Base-by-base conservation (phyloP, 2,888 invertebrate species). In the Leptinotarsa juncta region DNA sequence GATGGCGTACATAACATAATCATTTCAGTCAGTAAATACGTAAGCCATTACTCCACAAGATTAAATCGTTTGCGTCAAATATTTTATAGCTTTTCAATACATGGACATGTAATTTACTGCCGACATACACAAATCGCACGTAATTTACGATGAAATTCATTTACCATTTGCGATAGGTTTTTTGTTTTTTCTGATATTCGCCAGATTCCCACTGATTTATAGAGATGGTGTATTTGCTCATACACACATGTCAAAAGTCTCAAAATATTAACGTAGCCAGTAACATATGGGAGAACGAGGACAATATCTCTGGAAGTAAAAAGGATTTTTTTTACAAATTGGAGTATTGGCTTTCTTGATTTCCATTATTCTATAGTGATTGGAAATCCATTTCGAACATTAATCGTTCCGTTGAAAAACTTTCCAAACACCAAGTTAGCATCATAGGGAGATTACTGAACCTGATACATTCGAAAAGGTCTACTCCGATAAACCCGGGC, bases 21-120 rank as follows among this genome's bases (percentile, higher is more conserved):
- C 60, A 69, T 74, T 74, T 73, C 71, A 70, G 67, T 23, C 23
- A 70, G 72, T 74, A 72, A 78, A 73, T 78, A 71, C 76, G 67
- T 72, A 65, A 68, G 71, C 76, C 73, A 71, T 76, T 72, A 77
- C 77, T 79, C 77, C 73, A 70, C 67, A 72, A 81, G 82, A 83
- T 83, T 83, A 82, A 83, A 83, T 82, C 80, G 79, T 82, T 79
- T 78, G 77, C 79, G 80, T 82, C 82, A 81, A 80, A 81, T 81
- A 81, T 82, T 82, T 83, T 83, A 83, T 80, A 77, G 81, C 77
- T 81, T 81, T 81, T 81, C 81, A 80, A 81, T 82, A 75, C 78
- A 75, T 78, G 79, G 68, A 73, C 77, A 74, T 70, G 76, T 80
- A 80, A 83, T 83, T 82, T 83, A 83, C 80, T 80, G 75, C 75